Evolutionary conservation across 2,113 vertebrate species (phyloP).

Genomic region (Pimephales promelas): DNA sequence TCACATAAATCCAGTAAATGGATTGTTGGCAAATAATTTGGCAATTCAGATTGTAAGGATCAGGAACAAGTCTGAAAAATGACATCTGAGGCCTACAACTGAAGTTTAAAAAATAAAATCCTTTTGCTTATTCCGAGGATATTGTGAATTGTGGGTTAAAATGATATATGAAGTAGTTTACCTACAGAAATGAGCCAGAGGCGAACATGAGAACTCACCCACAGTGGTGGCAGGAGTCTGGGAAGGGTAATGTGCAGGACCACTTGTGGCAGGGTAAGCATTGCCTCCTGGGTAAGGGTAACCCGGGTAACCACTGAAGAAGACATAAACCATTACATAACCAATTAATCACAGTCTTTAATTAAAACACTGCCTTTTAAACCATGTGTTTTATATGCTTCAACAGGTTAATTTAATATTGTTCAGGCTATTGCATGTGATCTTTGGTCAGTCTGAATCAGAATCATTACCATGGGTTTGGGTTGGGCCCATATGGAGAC

Average conservation of each 20-base stretch:
- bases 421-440: neutral
- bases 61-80: neutral
- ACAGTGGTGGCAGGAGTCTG: slow-evolving; percentile 88
- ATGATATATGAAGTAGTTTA: neutral
- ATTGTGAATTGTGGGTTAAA: neutral
- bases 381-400: neutral
- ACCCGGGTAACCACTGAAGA: slow-evolving; percentile 83
- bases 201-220: slow-evolving; percentile 78
- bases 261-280: slow-evolving; percentile 85
- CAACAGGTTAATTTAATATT: neutral
- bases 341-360: slow-evolving; percentile 16
- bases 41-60: neutral
- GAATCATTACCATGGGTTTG: slow-evolving; percentile 86
- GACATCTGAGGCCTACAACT: neutral
- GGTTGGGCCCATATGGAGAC: slow-evolving; percentile 83
- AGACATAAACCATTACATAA: slow-evolving; percentile 48
- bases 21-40: neutral
- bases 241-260: slow-evolving; percentile 84
- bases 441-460: slow-evolving; percentile 4
- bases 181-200: neutral
- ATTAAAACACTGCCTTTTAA: neutral
- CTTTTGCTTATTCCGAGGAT: neutral
- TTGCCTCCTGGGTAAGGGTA: slow-evolving; percentile 87
- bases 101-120: neutral
- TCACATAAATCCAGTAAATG: neutral